phyloP scores from a whole-genome alignment of 92 coral and sea anemone species.

The Parazoanthus atlanticus region DNA sequence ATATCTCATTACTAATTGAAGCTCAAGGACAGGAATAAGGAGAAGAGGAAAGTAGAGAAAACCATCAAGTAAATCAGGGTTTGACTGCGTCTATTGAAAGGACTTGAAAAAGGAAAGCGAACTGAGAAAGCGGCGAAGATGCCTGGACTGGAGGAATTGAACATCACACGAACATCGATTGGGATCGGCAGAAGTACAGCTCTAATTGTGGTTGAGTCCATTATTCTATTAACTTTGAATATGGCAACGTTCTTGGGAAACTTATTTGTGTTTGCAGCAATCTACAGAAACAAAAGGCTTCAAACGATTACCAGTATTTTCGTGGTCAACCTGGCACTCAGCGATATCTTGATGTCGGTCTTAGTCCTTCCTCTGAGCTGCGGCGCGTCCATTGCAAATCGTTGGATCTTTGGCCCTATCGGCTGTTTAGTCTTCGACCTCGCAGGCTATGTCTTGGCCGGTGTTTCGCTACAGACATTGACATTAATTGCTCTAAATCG shows the following conservation, averaged over 20 bases:
- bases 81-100: background rate
- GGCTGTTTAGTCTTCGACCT: conserved; percentile 15
- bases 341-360: conserved; percentile 10
- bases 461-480: conserved; percentile 10
- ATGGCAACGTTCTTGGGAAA: conserved; percentile 1
- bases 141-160: background rate
- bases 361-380: conserved; percentile 3
- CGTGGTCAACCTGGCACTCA: background rate
- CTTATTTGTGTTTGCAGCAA: conserved; percentile 4
- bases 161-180: background rate
- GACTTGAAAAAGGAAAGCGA: background rate
- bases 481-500: conserved; percentile 7
- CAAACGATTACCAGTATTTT: conserved; percentile 17
- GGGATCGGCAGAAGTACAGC: conserved; percentile 4
- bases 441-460: conserved; percentile 4
- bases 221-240: background rate
- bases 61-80: background rate
- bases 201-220: conserved; percentile 2
- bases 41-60: background rate
- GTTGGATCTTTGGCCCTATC: background rate
- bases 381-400: conserved; percentile 16
- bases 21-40: background rate
- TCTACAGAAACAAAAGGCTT: conserved; percentile 12
- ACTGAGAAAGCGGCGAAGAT: background rate
- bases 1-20: background rate